Evolutionary conservation across 2,113 vertebrate genomes (phyloP), one percentile per base, ranked within the genome.

Genomic region (Rhegmatorhina hoffmannsi): DNA sequence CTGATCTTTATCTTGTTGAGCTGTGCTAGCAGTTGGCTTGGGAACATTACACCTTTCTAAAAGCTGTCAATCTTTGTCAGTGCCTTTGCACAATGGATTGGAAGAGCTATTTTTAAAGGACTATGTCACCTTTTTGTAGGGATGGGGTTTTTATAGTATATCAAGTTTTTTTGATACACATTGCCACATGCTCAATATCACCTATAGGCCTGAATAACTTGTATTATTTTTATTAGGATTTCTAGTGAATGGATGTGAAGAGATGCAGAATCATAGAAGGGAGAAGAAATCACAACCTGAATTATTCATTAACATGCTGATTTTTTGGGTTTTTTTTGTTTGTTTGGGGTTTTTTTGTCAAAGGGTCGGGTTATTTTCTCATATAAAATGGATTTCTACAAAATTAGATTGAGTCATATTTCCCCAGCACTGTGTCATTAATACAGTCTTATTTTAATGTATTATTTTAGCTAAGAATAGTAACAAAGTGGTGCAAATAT

Each of bases 1-100:
- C 99, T 98, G 97, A 98, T 99, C 98, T 98, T 98, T 99, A 99
- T 99, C 99, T 98, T 98, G 98, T 98, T 97, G 98, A 98, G 98
- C 98, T 98, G 97, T 90, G 98, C 98, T 98, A 98, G 98, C 98
- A 97, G 97, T 97, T 98, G 98, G 97, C 98, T 97, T 96, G 97
- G 98, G 98, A 98, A 99, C 98, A 98, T 98, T 98, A 99, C 98
- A 98, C 98, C 98, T 98, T 98, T 98, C 98, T 98, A 97, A 98
- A 98, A 97, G 97, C 98, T 98, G 99, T 98, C 99, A 98, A 97
- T 99, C 98, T 99, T 97, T 97, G 96, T 98, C 97, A 98, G 95
- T 94, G 96, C 97, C 96, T 96, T 97, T 98, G 98, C 98, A 98
- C 98, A 98, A 98, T 98, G 97, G 96, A 97, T 97, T 92, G 97